phyloP scores from a whole-genome alignment of 2,113 vertebrate species.

The Telmatochromis sp. region DNA sequence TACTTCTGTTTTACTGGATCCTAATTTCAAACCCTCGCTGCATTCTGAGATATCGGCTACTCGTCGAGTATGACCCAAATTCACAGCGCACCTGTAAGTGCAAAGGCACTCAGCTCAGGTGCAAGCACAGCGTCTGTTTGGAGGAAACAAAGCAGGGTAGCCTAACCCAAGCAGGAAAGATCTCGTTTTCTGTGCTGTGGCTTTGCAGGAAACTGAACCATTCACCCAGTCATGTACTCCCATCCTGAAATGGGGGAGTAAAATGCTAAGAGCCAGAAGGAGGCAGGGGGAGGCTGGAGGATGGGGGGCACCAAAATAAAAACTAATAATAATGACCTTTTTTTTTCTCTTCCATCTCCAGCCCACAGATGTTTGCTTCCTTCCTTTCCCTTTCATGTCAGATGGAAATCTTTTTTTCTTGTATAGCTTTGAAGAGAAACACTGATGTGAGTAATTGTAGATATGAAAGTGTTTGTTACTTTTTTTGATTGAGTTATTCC shows the following conservation, averaged over 20 bases:
- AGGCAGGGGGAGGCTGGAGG: constrained; percentile 29
- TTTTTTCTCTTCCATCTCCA: constrained; percentile 46
- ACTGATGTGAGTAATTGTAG: constrained; percentile 38
- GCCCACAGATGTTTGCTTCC: constrained; percentile 62
- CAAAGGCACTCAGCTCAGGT: constrained; percentile 33
- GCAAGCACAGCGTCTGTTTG: not conserved
- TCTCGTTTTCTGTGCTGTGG: constrained; percentile 64
- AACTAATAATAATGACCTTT: constrained; percentile 67
- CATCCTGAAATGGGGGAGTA: constrained; percentile 74
- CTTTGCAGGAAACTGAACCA: constrained; percentile 67
- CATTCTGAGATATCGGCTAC: not conserved
- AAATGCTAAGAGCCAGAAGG: constrained; percentile 44
- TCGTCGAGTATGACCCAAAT: not conserved
- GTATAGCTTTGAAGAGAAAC: constrained; percentile 46
- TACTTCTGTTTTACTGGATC: not conserved
- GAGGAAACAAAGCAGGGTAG: constrained; percentile 41
- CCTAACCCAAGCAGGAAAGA: constrained; percentile 62
- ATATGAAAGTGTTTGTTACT: constrained; percentile 65
- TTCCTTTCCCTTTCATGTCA: constrained; percentile 67
- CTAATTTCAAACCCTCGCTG: not conserved
- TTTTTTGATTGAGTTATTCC: constrained; percentile 61
- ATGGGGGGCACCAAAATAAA: constrained; percentile 59
- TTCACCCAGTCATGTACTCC: constrained; percentile 73
- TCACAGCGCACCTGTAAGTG: not conserved
- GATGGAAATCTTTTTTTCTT: constrained; percentile 50